A percentile compares a stretch with the other conserved stretches of the same genome.
These are phyloP conservation scores for Diuraphis noxia DNA, from an alignment of 1,140 invertebrate genomes.

Conservation along the genomic window DNA sequence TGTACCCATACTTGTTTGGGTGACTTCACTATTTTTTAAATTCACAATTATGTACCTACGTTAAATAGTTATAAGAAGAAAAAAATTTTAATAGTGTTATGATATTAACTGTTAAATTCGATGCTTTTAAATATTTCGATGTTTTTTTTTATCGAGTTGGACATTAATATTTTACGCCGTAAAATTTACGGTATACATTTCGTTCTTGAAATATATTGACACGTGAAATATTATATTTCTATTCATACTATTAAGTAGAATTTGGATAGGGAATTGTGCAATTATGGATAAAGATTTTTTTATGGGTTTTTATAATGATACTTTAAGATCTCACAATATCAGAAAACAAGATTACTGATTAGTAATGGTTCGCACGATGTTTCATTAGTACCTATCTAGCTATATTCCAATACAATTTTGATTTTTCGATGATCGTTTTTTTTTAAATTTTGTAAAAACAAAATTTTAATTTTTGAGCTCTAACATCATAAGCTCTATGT, in stretches of 20 bases:
- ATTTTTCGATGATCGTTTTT: background rate
- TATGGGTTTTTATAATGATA: no score
- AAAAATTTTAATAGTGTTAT: no score
- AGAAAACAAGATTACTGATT: background rate
- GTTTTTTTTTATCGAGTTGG: background rate
- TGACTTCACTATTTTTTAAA: no score
- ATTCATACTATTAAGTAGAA: background rate
- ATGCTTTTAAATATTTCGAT: background rate
- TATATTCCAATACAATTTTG: background rate
- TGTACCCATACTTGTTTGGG: background rate
- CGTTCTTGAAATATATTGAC: background rate
- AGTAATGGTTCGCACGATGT: background rate
- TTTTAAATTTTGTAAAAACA: background rate
- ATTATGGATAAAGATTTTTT: no score
- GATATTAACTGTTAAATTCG: background rate
- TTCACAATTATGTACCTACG: background rate
- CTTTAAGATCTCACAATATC: background rate
- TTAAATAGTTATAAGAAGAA: background rate
- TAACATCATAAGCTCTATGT: no score
- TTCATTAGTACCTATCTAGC: background rate
- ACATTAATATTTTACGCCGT: no score
- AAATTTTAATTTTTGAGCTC: background rate
- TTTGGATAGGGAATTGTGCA: background rate
- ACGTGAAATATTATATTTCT: background rate
- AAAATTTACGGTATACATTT: background rate